Percentiles rank a stretch among this genome's conserved stretches.
Conservation (phyloP, 2,113 vertebrate species). For the Perognathus longimembris region DNA sequence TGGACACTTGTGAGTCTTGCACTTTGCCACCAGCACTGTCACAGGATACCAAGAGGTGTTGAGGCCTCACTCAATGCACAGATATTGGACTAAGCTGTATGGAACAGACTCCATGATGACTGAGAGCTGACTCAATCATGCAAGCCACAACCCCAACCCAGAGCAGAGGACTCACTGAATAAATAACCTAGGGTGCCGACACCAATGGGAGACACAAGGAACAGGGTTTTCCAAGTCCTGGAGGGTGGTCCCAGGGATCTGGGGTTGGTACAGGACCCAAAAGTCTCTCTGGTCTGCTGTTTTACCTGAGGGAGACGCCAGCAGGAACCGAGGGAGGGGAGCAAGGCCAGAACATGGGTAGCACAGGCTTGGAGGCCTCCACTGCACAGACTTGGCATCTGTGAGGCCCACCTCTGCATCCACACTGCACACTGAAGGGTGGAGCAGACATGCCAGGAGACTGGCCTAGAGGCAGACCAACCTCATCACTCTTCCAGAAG, state of each 20-base stretch:
- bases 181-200: too few species aligned
- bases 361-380: not conserved
- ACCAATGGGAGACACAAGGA: too few species aligned
- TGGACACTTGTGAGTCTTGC: not conserved
- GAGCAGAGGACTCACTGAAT: not conserved
- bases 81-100: not conserved
- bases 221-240: not conserved
- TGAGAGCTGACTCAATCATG: too few species aligned
- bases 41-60: not conserved
- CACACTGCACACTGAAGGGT: not conserved
- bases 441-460: not conserved
- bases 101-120: not conserved
- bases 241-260: fast-evolving
- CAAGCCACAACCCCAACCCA: not conserved
- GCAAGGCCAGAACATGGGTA: too few species aligned
- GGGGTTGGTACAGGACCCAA: too few species aligned
- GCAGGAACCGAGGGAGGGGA: not conserved
- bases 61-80: not conserved
- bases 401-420: not conserved
- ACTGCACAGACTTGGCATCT: too few species aligned
- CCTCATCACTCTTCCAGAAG: not conserved
- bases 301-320: not conserved
- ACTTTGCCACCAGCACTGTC: not conserved
- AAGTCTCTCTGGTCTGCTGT: not conserved
- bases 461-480: too few species aligned